Conservation (phyloP, 1,140 invertebrate genomes). For the Metaphire vulgaris region DNA sequence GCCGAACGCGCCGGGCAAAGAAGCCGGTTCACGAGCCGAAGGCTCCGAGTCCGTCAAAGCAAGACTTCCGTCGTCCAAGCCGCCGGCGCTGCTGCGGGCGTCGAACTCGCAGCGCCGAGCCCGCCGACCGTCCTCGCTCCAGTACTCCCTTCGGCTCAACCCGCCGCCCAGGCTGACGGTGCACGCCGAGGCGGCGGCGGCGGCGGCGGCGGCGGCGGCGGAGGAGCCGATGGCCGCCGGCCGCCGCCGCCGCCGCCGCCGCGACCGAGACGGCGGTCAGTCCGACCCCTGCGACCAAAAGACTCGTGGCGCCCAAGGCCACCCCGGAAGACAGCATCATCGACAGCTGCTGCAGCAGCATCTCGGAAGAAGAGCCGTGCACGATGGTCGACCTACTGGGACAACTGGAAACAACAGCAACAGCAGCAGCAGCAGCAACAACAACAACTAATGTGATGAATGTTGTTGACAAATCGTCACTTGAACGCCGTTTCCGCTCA, state of each 20-base stretch:
- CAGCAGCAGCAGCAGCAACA: too few species aligned
- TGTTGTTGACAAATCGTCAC: too few species aligned
- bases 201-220: too few species aligned
- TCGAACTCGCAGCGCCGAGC: not conserved
- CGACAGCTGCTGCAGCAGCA: slow-evolving; percentile 18
- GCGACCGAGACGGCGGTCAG: not conserved
- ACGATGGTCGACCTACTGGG: too few species aligned
- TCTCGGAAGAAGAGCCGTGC: slow-evolving; percentile 26
- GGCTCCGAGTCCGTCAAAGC: not conserved
- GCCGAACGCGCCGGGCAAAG: not conserved
- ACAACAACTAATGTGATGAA: too few species aligned
- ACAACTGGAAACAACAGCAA: too few species aligned
- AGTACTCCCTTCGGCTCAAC: slow-evolving; percentile 4
- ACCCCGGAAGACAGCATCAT: slow-evolving; percentile 26
- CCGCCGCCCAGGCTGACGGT: not conserved
- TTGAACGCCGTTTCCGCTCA: too few species aligned
- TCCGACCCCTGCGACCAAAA: not conserved
- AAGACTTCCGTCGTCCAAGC: not conserved
- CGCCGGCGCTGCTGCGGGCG: too few species aligned
- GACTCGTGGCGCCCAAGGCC: slow-evolving; percentile 21
- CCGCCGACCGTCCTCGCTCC: slow-evolving; percentile 17
- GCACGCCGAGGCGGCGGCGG: not conserved
- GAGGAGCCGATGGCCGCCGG: not conserved
- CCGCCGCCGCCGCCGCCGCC: too few species aligned
- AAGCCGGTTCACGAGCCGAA: not conserved